phyloP scores from a whole-genome alignment of 2,888 invertebrate species.

The Papilio demoleus region DNA sequence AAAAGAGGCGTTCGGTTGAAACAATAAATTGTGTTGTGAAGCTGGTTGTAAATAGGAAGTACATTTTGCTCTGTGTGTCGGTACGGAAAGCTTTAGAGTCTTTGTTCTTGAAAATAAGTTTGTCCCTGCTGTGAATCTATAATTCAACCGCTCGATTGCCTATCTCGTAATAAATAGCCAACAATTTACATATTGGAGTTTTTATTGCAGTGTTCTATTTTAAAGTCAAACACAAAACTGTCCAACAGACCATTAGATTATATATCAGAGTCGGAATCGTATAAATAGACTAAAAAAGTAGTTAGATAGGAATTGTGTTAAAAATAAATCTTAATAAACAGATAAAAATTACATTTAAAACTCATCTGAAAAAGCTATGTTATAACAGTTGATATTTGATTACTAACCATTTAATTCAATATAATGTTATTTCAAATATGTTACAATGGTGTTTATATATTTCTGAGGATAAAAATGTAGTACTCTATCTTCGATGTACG shows the following conservation, averaged over 20 bases:
- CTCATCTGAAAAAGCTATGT: no score
- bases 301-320: no score
- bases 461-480: no score
- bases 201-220: constrained; percentile 3
- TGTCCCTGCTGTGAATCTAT: constrained; percentile 33
- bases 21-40: constrained; percentile 13
- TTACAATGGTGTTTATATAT: no score
- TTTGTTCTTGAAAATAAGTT: constrained; percentile 28
- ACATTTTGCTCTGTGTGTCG: constrained; percentile 19
- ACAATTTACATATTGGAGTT: constrained; percentile 18
- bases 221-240: background rate
- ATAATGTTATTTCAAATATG: no score
- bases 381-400: no score
- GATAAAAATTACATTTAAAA: no score
- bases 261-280: background rate
- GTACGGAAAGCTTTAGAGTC: constrained; percentile 17
- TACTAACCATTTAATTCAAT: no score
- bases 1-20: constrained; percentile 5
- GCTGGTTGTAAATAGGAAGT: constrained; percentile 26
- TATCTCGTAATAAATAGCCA: background rate
- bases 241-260: background rate
- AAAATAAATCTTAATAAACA: no score
- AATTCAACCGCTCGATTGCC: constrained; percentile 32
- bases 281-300: background rate
- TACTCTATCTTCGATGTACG: no score